These are phyloP conservation scores for Hypanus sabinus DNA, from an alignment of 2,113 vertebrate species.

Conservation along the genomic window DNA sequence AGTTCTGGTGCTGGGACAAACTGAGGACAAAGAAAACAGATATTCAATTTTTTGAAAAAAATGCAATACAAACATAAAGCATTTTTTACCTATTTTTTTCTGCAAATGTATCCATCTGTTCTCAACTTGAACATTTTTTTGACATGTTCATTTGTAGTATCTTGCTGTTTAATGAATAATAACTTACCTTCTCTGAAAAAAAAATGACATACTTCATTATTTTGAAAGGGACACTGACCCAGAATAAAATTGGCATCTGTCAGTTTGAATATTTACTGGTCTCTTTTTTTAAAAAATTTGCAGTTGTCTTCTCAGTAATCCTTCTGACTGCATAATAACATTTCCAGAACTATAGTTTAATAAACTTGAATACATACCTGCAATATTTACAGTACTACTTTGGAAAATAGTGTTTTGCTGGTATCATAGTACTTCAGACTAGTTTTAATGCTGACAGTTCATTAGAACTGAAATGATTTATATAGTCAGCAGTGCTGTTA, in stretches of 20 bases:
- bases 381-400: background rate
- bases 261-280: background rate
- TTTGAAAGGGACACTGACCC: background rate
- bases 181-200: background rate
- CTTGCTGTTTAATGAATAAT: background rate
- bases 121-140: background rate
- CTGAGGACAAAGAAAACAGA: background rate
- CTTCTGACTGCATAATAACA: background rate
- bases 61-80: background rate
- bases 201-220: background rate
- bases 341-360: background rate
- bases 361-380: background rate
- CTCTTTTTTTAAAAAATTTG: background rate
- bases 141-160: background rate
- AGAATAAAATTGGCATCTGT: background rate
- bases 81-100: background rate
- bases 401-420: background rate
- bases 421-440: background rate
- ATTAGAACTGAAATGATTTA: background rate
- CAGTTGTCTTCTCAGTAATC: background rate
- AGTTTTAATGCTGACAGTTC: slow-evolving; percentile 1
- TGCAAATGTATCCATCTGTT: background rate
- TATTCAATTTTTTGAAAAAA: background rate
- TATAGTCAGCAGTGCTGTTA: background rate
- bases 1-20: background rate